Conservation (phyloP, 1,140 invertebrate species). For the Holotrichia oblita region DNA sequence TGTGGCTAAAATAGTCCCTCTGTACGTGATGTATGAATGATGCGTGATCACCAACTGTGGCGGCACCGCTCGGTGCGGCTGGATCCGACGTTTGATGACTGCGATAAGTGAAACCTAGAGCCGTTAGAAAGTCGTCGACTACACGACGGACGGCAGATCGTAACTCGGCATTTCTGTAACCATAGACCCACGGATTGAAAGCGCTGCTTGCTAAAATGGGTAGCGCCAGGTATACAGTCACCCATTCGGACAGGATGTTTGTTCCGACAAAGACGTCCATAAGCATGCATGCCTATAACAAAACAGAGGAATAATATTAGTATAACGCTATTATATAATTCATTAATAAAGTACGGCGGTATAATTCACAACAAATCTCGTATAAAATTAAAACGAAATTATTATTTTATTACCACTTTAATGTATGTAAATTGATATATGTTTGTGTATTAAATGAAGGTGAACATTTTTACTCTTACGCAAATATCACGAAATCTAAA, state of each 20-base stretch:
- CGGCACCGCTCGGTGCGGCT: constrained; percentile 55
- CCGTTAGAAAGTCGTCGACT: constrained; percentile 63
- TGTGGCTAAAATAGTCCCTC: constrained; percentile 49
- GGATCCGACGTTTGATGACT: constrained; percentile 52
- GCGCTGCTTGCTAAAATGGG: constrained; percentile 70
- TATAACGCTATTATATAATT: too few species aligned
- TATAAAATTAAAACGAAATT: too few species aligned
- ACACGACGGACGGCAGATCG: constrained; percentile 68
- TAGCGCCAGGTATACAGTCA: constrained; percentile 66
- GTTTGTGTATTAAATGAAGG: too few species aligned
- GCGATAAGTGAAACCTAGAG: constrained; percentile 61
- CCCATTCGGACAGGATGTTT: constrained; percentile 65
- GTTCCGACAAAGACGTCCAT: constrained; percentile 66
- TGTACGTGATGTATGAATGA: constrained; percentile 57
- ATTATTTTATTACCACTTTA: too few species aligned
- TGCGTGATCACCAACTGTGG: constrained; percentile 55
- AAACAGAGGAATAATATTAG: constrained; percentile 32
- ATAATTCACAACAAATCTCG: too few species aligned
- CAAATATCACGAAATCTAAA: too few species aligned
- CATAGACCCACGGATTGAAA: constrained; percentile 75
- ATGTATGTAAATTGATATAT: too few species aligned
- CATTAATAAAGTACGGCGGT: too few species aligned
- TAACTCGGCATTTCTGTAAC: constrained; percentile 73
- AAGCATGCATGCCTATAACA: constrained; percentile 67
- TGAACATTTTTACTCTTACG: too few species aligned